Base-by-base conservation (phyloP, 2,888 invertebrate genomes). In the Hydraecia micacea region DNA sequence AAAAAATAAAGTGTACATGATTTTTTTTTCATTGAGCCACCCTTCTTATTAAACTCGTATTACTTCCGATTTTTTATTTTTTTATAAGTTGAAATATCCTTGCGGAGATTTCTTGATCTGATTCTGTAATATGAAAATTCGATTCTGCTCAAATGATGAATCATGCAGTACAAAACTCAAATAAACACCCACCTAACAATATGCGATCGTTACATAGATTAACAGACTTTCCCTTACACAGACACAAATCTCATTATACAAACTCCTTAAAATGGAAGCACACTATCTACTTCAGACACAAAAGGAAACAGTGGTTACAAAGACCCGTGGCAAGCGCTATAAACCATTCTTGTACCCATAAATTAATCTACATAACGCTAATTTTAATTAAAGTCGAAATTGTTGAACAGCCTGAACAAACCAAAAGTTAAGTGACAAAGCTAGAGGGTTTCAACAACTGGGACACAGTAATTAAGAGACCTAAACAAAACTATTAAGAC, bases 401-500 rank as follows among this genome's bases (percentile, higher is more conserved):
- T 78, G 75, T 67, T 81, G 71, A 78, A 63, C 74, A 63, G 69
- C 25, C 71, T 74, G 62, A 69, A 75, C 72, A 85, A 84, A 84
- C 84, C 73, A 71, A 85, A 86, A 86, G 83, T 55, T 75, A 80
- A 76, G 75, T 83, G 83, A 73, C 76, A 75, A 83, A 70, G 63
- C 79, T 72, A 66, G 58, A 71, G 72, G 46, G 69, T 87, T 77
- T 75, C 55, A 86, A 81, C 83, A 89, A 89, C 79, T 84, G 82
- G 85, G 78, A 75, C 87, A 77, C 13, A 85, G 85, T 86, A 89
- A 90, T 91, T 87, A 90, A 88, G 81, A 85, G 73, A 74, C 80
- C 83, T 84, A 83, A 88, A 88, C 85, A 82, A 89, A 89, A 89
- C 88, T 88, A 88, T 90, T 90, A 87, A 81, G 85, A 86, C 75